Base-by-base conservation (phyloP, 2,888 invertebrate species). In the Eupithecia exiguata region DNA sequence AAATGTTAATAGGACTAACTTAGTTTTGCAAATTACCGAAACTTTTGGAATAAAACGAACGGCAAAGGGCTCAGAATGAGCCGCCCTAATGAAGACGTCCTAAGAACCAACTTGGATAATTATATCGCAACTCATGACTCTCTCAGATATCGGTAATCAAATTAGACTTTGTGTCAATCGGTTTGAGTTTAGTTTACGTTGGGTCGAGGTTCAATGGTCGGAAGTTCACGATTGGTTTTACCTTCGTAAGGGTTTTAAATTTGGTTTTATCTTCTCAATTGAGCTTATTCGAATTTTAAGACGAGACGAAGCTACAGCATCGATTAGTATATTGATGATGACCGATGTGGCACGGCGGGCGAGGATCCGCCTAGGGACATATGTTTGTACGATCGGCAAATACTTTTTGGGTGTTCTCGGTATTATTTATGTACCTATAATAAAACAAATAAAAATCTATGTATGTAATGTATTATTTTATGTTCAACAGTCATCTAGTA, bases 1-100 rank as follows among this genome's bases (percentile, higher is more conserved):
- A 78, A 88, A 88, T 87, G 88, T 88, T 91, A 90, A 91, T 89
- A 87, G 89, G 88, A 84, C 84, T 88, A 88, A 90, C 89, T 85
- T 89, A 91, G 88, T 93, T 92, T 86, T 80, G 81, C 80, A 88
- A 92, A 91, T 93, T 91, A 92, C 88, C 84, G 76, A 82, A 93
- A 93, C 89, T 94, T 94, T 92, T 92, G 92, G 86, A 93, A 93
- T 94, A 91, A 93, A 93, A 91, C 88, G 88, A 79, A 85, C 83
- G 86, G 90, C 91, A 90, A 90, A 91, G 91, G 90, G 87, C 87
- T 83, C 83, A 70, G 63, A 62, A 35, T 70, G 72, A 70, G 72
- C 58, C 70, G 79, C 84, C 88, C 89, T 92, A 91, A 92, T 92
- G 92, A 93, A 93, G 91, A 92, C 58, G 66, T 43, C 68, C 43